These are phyloP conservation scores for Gorsachius magnificus DNA, from an alignment of 2,797 vertebrate genomes.

Conservation along the genomic window DNA sequence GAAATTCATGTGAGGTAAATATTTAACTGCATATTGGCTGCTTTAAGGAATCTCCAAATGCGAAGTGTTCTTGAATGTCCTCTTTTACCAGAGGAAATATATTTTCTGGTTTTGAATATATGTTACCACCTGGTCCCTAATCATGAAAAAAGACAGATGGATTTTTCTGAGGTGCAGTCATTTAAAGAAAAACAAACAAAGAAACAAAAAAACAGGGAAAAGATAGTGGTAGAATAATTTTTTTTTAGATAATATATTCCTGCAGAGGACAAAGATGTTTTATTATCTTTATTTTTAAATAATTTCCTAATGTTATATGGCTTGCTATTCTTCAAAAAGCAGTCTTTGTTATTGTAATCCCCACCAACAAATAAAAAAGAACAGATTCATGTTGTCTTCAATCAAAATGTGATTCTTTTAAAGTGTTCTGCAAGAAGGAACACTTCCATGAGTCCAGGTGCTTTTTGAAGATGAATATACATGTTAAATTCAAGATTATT, in stretches of 20 bases:
- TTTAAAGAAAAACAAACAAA: background rate
- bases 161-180: background rate
- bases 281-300: background rate
- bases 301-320: background rate
- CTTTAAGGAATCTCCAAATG: background rate
- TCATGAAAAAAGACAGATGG: background rate
- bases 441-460: background rate
- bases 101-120: background rate
- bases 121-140: background rate
- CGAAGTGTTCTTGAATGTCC: background rate
- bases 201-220: background rate
- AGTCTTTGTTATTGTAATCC: background rate
- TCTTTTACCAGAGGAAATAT: background rate
- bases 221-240: background rate
- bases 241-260: background rate
- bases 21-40: background rate
- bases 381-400: background rate
- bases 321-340: background rate
- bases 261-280: background rate
- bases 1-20: background rate
- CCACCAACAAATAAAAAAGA: background rate
- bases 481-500: background rate
- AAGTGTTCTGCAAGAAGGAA: background rate
- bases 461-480: slow-evolving; percentile 13
- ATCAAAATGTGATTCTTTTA: background rate